Evolutionary conservation across 2,113 vertebrate species (phyloP).

Genomic region (Plecotus auritus): DNA sequence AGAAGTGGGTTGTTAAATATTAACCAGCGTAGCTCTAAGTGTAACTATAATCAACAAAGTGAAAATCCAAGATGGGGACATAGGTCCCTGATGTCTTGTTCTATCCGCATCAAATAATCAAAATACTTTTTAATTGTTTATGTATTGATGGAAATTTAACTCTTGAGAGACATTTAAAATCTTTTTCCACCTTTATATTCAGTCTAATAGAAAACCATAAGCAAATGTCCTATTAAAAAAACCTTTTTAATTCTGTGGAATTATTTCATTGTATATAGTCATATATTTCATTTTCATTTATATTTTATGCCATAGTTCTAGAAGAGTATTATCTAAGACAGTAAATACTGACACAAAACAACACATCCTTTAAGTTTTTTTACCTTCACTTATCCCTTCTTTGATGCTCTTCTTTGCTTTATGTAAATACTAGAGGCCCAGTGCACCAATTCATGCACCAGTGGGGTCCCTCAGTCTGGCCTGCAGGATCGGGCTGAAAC

Average conservation of each 20-base stretch:
- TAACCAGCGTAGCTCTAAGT: background rate
- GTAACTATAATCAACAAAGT: background rate
- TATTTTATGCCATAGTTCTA: background rate
- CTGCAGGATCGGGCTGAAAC: too few species aligned
- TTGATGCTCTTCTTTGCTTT: background rate
- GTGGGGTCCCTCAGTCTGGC: too few species aligned
- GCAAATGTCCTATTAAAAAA: background rate
- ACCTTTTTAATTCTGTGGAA: background rate
- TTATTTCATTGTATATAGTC: background rate
- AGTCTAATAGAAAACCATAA: background rate
- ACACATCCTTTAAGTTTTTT: background rate
- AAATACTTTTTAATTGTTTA: slow-evolving; percentile 29
- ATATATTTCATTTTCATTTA: background rate
- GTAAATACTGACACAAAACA: background rate
- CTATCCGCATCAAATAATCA: background rate
- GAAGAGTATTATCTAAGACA: background rate
- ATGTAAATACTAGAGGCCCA: background rate
- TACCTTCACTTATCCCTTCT: background rate
- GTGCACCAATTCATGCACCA: too few species aligned
- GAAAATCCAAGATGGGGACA: background rate
- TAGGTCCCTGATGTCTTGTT: background rate
- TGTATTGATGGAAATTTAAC: background rate
- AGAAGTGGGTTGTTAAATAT: background rate
- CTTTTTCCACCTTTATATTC: background rate
- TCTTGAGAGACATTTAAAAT: background rate